A percentile compares a stretch with the other conserved stretches of the same genome.
Evolutionary conservation across 2,113 vertebrate genomes (phyloP).

Genomic region (Megaceryle torquata): DNA sequence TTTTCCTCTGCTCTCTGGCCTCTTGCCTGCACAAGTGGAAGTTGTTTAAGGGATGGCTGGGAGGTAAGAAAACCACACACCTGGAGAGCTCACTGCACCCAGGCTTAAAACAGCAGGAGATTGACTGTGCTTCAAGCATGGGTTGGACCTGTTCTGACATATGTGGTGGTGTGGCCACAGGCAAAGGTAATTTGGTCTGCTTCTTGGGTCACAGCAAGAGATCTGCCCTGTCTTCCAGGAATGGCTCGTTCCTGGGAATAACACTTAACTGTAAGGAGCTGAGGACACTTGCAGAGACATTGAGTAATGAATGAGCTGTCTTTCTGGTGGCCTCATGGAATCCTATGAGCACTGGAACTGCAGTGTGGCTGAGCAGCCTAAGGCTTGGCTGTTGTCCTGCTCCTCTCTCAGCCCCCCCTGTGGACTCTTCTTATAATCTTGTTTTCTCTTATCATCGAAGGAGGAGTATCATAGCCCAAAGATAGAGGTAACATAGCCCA

Average conservation of each 20-base stretch:
- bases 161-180: background rate
- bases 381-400: background rate
- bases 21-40: background rate
- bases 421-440: background rate
- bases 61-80: background rate
- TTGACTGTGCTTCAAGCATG: accelerated
- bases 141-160: background rate
- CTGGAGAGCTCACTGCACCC: accelerated
- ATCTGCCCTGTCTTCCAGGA: background rate
- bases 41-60: background rate
- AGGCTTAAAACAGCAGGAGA: background rate
- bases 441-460: background rate
- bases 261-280: background rate
- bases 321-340: background rate
- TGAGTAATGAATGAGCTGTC: background rate
- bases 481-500: background rate
- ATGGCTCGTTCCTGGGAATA: background rate
- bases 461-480: background rate
- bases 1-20: background rate
- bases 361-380: background rate
- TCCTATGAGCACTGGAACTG: background rate
- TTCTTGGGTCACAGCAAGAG: background rate
- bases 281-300: background rate
- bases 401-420: background rate
- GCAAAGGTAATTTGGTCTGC: accelerated